phyloP scores from a whole-genome alignment of 1,140 invertebrate genomes.

The Dysdera silvatica region DNA sequence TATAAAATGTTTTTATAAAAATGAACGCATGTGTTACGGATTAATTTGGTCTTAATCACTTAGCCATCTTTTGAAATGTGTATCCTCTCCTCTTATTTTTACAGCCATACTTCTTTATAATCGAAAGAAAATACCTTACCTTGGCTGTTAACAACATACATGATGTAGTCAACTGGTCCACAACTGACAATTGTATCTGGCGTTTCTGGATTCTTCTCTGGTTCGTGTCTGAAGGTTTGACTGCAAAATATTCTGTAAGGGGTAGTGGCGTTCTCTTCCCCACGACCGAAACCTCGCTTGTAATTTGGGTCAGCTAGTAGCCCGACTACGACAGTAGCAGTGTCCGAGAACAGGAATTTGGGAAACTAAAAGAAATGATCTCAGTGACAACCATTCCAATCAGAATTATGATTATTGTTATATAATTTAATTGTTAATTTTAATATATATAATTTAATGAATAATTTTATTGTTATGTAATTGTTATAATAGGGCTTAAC shows the following conservation, averaged over 20 bases:
- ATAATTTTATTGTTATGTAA: too few relatives aligned
- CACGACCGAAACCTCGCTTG: conserved; percentile 29
- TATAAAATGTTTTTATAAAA: too few relatives aligned
- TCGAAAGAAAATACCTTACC: conserved; percentile 14
- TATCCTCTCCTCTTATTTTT: too few relatives aligned
- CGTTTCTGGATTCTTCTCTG: conserved; percentile 7
- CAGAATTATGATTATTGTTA: too few relatives aligned
- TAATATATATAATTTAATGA: too few relatives aligned
- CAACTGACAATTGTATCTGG: conserved; percentile 19
- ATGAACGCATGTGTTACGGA: too few relatives aligned
- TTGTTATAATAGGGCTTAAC: neutral
- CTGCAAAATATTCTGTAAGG: conserved; percentile 32
- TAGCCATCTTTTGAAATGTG: too few relatives aligned
- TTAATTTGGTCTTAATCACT: too few relatives aligned
- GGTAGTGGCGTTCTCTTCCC: conserved; percentile 27
- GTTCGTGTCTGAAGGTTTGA: conserved; percentile 23
- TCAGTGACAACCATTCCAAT: too few relatives aligned
- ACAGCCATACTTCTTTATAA: neutral
- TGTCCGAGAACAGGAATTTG: conserved; percentile 31
- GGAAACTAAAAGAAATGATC: conserved; percentile 28
- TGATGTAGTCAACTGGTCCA: conserved; percentile 25
- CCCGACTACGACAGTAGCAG: conserved; percentile 29
- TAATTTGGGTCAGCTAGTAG: conserved; percentile 32
- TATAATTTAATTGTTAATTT: too few relatives aligned
- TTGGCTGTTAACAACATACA: conserved; percentile 30